Evolutionary conservation across 2,888 invertebrate genomes (phyloP), one percentile per base, ranked within the genome.

Genomic region (Clanis bilineata): DNA sequence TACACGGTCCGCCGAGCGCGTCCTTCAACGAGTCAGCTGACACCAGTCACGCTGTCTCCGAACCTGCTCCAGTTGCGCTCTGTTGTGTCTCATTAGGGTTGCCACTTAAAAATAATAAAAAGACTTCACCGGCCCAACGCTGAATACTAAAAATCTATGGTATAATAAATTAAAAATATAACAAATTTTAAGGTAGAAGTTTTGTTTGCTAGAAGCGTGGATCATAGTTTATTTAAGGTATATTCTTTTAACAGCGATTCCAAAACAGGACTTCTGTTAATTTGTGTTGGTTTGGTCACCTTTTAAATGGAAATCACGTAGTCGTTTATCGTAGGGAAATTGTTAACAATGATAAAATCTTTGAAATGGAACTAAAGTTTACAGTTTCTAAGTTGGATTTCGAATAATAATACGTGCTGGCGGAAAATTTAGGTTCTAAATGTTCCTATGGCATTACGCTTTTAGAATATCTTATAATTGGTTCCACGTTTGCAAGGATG

Each of bases 21-120:
- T 78, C 82, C 77, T 80, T 79, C 78, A 60, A 57, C 63, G 38
- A 71, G 71, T 78, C 79, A 76, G 79, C 75, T 79, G 78, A 77
- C 70, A 64, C 62, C 66, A 64, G 54, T 44, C 51, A 55, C 61
- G 59, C 56, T 25, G 43, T 57, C 43, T 57, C 58, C 44, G 59
- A 64, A 41, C 56, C 39, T 28, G 39, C 43, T 59, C 44, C 18
- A 28, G 43, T 28, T 57, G 43, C 18, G 25, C 18, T 25, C 25
- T 28, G 28, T 32, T 18, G n/a, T 47, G 28, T 32, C 41, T 41
- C 41, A 9, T n/a, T 28, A 51, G 47, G 56, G 41, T 23, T 57
- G 41, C 18, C 56, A 47, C 57, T 32, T 6, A 2, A 15, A 23
- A 39, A 18, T 3, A 28, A 7, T 18, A 56, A 12, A 3, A 12